Evolutionary conservation across 64 coral and sea anemone species (phyloP).

Genomic region (Montipora efflorescens): DNA sequence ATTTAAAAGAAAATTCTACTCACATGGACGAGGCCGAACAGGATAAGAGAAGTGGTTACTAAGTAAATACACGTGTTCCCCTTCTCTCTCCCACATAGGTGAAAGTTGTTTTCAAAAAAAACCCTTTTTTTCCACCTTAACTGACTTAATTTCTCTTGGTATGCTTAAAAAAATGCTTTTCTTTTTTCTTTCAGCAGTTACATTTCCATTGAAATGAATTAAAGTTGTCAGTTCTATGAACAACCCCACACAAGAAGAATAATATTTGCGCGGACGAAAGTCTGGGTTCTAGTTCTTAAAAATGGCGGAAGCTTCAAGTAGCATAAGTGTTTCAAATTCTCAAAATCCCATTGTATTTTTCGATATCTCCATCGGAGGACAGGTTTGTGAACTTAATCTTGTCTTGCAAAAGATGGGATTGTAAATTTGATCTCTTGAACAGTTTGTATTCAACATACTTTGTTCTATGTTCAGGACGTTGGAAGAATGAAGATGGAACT

Average conservation of each 20-base stretch:
- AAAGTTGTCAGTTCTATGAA: no score
- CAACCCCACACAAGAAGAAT: not conserved
- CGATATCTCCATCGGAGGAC: constrained; percentile 91
- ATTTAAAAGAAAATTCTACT: no score
- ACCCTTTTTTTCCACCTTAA: no score
- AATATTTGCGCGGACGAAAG: not conserved
- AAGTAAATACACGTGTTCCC: no score
- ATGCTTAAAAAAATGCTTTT: no score
- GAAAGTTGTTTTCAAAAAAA: no score
- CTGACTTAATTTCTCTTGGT: no score
- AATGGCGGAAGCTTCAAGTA: constrained; percentile 62
- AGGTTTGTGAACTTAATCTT: constrained; percentile 41
- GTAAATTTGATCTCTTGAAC: not conserved
- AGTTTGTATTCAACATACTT: not conserved
- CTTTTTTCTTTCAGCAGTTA: no score
- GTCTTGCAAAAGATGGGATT: not conserved
- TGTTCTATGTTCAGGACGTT: constrained; percentile 71
- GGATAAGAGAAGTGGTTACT: no score
- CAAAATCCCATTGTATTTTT: constrained; percentile 95
- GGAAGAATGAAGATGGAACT: constrained; percentile 98
- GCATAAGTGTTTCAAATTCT: constrained; percentile 2
- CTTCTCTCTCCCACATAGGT: no score
- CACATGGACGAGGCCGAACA: no score
- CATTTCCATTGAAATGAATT: no score
- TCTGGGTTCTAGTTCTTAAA: constrained; percentile 25